Percentiles rank a stretch among this genome's conserved stretches.
Evolutionary conservation across 2,888 invertebrate species (phyloP).

Genomic region (Hyposoter dolosus): DNA sequence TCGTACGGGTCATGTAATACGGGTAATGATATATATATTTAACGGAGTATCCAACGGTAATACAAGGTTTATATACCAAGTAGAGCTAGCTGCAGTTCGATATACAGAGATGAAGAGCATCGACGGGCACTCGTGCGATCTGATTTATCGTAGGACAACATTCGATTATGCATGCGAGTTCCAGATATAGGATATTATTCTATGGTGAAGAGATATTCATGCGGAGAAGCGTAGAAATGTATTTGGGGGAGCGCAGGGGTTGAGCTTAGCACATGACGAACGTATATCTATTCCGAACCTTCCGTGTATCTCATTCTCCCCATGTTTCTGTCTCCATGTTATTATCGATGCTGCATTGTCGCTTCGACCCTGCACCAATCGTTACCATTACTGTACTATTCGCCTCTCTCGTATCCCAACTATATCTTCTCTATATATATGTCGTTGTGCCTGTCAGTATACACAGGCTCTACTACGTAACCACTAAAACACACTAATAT

Average conservation of each 20-base stretch:
- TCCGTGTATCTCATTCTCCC: conserved; percentile 28
- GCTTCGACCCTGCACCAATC: conserved; percentile 47
- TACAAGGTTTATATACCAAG: conserved; percentile 22
- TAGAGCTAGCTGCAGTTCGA: background rate
- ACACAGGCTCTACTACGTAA: background rate
- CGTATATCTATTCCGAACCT: conserved; percentile 13
- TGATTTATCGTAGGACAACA: conserved; percentile 63
- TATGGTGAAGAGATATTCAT: conserved; percentile 27
- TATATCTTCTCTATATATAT: background rate
- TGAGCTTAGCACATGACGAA: conserved; percentile 17
- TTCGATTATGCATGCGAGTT: conserved; percentile 60
- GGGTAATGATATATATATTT: background rate
- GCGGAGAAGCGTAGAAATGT: conserved; percentile 15
- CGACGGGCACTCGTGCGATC: conserved; percentile 35
- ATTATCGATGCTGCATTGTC: conserved; percentile 54
- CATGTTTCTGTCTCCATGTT: conserved; percentile 50
- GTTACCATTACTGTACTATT: conserved; percentile 34
- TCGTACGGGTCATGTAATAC: conserved; percentile 4
- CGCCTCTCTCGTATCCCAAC: conserved; percentile 1
- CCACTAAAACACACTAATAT: conserved; percentile 48
- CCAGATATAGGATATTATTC: conserved; percentile 44
- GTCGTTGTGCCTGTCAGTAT: background rate
- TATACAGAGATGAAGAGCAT: conserved; percentile 42
- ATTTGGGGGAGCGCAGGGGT: conserved; percentile 7
- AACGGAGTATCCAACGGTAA: conserved; percentile 15